phyloP scores from a whole-genome alignment of 1,140 invertebrate species.

The Ceratosolen fusciceps region DNA sequence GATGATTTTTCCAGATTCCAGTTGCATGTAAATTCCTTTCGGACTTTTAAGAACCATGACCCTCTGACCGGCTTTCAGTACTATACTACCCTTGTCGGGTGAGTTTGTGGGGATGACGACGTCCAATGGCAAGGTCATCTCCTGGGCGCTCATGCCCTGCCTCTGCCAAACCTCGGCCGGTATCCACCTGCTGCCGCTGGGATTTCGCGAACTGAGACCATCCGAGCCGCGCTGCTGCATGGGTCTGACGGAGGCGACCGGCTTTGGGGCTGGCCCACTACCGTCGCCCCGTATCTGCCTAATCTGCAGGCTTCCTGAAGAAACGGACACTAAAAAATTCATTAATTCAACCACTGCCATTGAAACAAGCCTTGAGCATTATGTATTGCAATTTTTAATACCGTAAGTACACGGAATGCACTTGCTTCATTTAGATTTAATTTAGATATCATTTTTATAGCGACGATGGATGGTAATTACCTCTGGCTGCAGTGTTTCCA shows the following conservation, averaged over 20 bases:
- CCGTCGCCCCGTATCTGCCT: slow-evolving; percentile 67
- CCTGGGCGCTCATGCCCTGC: slow-evolving; percentile 94
- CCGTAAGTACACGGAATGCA: no score
- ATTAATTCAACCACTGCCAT: slow-evolving; percentile 15
- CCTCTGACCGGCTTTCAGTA: slow-evolving; percentile 91
- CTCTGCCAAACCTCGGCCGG: slow-evolving; percentile 90
- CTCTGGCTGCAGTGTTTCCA: slow-evolving; percentile 69
- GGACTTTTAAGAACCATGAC: slow-evolving; percentile 95
- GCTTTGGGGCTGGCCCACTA: slow-evolving; percentile 64
- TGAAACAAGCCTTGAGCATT: no score
- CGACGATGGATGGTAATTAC: slow-evolving; percentile 51
- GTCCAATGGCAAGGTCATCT: slow-evolving; percentile 91
- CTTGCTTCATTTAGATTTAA: no score
- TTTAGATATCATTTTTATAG: no score
- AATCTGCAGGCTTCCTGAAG: slow-evolving; percentile 67
- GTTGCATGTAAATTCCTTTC: slow-evolving; percentile 95
- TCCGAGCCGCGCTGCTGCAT: slow-evolving; percentile 71
- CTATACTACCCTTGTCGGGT: slow-evolving; percentile 87
- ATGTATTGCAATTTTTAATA: no score
- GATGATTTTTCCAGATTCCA: slow-evolving; percentile 96
- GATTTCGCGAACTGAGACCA: slow-evolving; percentile 69
- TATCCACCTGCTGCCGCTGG: slow-evolving; percentile 79
- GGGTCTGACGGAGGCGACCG: slow-evolving; percentile 73
- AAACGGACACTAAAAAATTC: slow-evolving; percentile 49
- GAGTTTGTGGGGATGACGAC: slow-evolving; percentile 94